phyloP scores from a whole-genome alignment of 1,140 invertebrate genomes.

The Drosophila mojavensis region DNA sequence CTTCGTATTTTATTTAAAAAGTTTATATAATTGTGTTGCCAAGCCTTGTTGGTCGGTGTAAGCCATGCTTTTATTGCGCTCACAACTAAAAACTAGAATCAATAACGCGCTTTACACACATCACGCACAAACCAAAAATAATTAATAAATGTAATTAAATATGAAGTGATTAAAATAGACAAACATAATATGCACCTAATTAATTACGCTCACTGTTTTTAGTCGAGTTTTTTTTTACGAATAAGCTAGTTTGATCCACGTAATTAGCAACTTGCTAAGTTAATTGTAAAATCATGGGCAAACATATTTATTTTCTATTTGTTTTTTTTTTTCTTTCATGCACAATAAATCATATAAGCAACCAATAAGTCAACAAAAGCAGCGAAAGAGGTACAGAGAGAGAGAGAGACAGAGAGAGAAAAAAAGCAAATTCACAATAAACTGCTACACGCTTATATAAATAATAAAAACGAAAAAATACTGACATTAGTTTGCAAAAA shows the following conservation, averaged over 20 bases:
- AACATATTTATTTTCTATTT: not conserved
- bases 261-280: not conserved
- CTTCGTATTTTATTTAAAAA: too few species aligned
- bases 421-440: not conserved
- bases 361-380: not conserved
- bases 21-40: too few species aligned
- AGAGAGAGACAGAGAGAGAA: not conserved
- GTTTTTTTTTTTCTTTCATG: not conserved
- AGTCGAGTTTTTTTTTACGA: too few species aligned
- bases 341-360: constrained; percentile 3
- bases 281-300: not conserved
- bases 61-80: too few species aligned
- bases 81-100: too few species aligned
- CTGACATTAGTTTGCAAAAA: constrained; percentile 37
- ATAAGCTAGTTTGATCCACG: not conserved
- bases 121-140: too few species aligned
- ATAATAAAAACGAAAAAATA: constrained; percentile 17
- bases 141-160: too few species aligned
- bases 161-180: too few species aligned
- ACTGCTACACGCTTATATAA: constrained; percentile 35
- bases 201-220: too few species aligned
- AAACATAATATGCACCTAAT: too few species aligned
- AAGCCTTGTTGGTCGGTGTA: too few species aligned
- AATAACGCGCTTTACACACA: too few species aligned
- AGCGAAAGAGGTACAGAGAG: not conserved